Percentiles rank a stretch among this genome's conserved stretches.
These are phyloP conservation scores for Epizoanthus scotinus DNA, from an alignment of 92 coral and sea anemone species.

Conservation along the genomic window DNA sequence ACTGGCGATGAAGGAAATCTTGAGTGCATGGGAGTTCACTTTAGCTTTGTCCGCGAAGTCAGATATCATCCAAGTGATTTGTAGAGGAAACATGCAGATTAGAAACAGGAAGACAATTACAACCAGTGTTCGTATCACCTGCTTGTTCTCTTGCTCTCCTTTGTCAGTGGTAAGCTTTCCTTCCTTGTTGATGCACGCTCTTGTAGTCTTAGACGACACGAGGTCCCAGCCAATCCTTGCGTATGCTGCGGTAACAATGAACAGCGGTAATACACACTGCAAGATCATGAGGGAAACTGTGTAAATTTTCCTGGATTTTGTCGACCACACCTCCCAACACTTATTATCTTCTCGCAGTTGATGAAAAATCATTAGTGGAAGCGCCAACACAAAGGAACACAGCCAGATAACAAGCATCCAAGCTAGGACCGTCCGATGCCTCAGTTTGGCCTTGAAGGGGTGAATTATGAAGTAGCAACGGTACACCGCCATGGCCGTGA, in stretches of 20 bases:
- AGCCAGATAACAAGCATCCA: constrained; percentile 2
- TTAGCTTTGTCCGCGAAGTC: neutral
- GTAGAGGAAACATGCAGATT: constrained; percentile 20
- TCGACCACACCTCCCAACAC: constrained; percentile 6
- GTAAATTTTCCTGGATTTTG: neutral
- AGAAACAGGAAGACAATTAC: constrained; percentile 21
- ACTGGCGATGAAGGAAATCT: neutral
- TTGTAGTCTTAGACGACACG: neutral
- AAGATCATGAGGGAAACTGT: neutral
- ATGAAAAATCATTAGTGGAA: neutral
- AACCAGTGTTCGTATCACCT: constrained; percentile 13
- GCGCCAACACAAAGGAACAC: neutral
- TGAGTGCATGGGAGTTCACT: neutral
- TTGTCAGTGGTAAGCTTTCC: constrained; percentile 15
- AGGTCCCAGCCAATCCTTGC: neutral
- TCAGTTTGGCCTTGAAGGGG: constrained; percentile 16
- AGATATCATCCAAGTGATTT: neutral
- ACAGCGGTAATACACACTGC: constrained; percentile 11
- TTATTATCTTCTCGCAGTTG: neutral
- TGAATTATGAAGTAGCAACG: constrained; percentile 27
- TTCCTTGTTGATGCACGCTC: constrained; percentile 12
- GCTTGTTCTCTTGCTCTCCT: constrained; percentile 26
- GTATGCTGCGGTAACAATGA: constrained; percentile 8
- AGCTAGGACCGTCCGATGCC: neutral
- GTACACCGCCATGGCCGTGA: constrained; percentile 23